A percentile compares a stretch with the other conserved stretches of the same genome.
Evolutionary conservation across 1,140 invertebrate genomes (phyloP).

Genomic region (Tetramorium alpestre): DNA sequence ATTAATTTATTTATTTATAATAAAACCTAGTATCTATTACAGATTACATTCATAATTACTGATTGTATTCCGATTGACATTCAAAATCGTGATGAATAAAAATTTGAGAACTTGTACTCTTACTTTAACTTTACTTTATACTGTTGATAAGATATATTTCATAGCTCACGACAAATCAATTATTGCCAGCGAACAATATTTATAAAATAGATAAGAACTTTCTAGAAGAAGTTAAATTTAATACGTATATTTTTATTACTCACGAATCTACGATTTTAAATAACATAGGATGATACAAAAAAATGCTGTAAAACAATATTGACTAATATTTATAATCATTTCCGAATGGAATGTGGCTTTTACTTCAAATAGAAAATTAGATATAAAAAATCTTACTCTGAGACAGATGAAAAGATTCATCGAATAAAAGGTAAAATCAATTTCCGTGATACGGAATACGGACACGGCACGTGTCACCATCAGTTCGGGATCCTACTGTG

Average conservation of each 20-base stretch:
- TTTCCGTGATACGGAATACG: conserved; percentile 9
- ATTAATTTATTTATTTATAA: too few relatives aligned
- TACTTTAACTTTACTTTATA: background rate
- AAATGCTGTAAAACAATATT: background rate
- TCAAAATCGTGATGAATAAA: background rate
- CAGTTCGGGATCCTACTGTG: background rate
- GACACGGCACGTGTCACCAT: conserved; percentile 22
- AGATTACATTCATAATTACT: background rate
- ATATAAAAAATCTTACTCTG: background rate
- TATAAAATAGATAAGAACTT: background rate
- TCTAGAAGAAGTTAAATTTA: background rate
- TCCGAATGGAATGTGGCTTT: background rate
- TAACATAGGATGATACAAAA: background rate
- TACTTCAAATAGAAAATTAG: background rate
- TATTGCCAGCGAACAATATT: background rate
- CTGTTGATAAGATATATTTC: background rate
- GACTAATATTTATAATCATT: background rate
- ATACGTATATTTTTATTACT: background rate
- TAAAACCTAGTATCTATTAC: too few relatives aligned
- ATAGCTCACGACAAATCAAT: background rate
- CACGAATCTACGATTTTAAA: background rate
- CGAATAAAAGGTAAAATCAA: conserved; percentile 9
- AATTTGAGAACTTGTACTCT: background rate
- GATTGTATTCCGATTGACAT: too few relatives aligned
- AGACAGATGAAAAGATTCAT: background rate